These are phyloP conservation scores for Oncorhynchus mykiss DNA, from an alignment of 2,113 vertebrate species.

Conservation along the genomic window DNA sequence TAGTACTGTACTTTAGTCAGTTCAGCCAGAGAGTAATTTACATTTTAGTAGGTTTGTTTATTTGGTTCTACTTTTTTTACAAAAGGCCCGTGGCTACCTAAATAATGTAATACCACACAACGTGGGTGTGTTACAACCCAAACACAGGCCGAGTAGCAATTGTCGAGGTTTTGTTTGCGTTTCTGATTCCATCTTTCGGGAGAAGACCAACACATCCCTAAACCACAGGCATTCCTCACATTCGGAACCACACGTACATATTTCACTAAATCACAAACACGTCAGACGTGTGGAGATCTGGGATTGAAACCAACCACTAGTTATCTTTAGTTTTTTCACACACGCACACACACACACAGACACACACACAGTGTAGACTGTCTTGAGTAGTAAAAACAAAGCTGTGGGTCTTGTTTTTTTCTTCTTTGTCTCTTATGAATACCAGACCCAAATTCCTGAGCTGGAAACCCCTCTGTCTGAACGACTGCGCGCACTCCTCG, in stretches of 20 bases:
- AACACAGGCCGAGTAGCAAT: constrained; percentile 21
- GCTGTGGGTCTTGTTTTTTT: too few species aligned
- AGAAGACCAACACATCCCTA: constrained; percentile 5
- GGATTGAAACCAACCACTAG: neutral
- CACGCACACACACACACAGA: too few species aligned
- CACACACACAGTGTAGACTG: too few species aligned
- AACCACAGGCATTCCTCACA: constrained; percentile 15
- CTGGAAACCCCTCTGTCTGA: constrained; percentile 84
- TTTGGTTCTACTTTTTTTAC: too few species aligned
- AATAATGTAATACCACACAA: constrained; percentile 3
- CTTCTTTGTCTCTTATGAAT: neutral
- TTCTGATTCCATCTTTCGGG: constrained; percentile 31
- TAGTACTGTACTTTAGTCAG: too few species aligned
- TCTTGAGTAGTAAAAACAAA: too few species aligned
- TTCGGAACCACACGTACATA: constrained; percentile 21
- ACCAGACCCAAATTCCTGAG: constrained; percentile 87
- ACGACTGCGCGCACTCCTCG: constrained; percentile 84
- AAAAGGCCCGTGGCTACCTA: too few species aligned
- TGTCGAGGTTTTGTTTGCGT: constrained; percentile 39
- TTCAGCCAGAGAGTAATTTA: too few species aligned
- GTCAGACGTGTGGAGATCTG: neutral
- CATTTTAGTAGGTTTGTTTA: too few species aligned
- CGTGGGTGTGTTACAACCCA: constrained; percentile 21
- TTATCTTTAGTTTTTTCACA: too few species aligned
- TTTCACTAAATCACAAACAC: constrained; percentile 10